phyloP scores from a whole-genome alignment of 2,797 vertebrate genomes.

The Anguilla obscura region DNA sequence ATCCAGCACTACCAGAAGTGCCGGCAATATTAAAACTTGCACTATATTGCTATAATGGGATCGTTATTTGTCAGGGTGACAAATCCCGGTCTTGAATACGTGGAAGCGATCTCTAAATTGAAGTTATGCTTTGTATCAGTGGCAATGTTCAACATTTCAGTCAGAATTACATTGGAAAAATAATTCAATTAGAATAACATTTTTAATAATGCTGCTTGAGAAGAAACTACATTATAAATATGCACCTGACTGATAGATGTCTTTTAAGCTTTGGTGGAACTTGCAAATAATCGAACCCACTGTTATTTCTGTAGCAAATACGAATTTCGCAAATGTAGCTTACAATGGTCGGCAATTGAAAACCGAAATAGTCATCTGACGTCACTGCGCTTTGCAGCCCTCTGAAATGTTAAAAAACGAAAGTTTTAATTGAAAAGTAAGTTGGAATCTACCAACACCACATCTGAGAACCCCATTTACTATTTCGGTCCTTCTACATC shows the following conservation, averaged over 20 bases:
- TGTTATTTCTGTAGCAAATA: neutral
- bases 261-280: neutral
- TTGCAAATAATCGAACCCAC: neutral
- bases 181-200: neutral
- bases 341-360: neutral
- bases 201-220: neutral
- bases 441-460: too few species aligned
- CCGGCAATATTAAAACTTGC: neutral
- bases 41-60: neutral
- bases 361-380: neutral
- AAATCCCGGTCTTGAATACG: neutral
- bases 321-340: neutral
- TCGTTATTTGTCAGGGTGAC: neutral
- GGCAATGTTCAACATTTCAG: neutral
- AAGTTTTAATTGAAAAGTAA: neutral
- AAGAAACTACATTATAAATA: neutral
- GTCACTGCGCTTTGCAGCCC: neutral
- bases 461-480: too few species aligned
- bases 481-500: too few species aligned
- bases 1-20: neutral
- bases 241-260: neutral
- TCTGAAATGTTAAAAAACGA: neutral
- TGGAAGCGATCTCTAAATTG: neutral
- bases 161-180: neutral
- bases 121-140: neutral